phyloP scores from a whole-genome alignment of 2,113 vertebrate species.

The Gymnarchus niloticus region DNA sequence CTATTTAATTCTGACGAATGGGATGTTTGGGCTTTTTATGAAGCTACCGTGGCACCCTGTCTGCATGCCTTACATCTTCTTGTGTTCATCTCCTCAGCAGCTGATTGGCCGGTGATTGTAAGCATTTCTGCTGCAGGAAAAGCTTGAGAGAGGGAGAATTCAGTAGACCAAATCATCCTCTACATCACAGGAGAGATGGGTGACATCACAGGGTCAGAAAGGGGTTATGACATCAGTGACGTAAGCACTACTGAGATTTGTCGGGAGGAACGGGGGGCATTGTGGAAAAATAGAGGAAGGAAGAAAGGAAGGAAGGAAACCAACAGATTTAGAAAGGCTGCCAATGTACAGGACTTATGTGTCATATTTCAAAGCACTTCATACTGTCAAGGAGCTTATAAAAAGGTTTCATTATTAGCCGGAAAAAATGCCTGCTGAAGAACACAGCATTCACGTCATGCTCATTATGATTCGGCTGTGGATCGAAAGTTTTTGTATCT shows the following conservation, averaged over 20 bases:
- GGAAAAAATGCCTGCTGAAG: neutral
- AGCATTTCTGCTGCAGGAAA: neutral
- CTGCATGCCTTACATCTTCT: neutral
- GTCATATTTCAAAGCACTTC: neutral
- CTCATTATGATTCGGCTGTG: neutral
- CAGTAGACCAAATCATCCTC: neutral
- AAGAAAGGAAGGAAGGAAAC: too few relatives aligned
- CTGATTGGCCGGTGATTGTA: neutral
- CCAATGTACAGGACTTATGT: neutral
- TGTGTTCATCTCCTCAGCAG: neutral
- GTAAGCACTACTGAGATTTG: neutral
- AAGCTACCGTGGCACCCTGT: neutral
- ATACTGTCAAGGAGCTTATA: neutral
- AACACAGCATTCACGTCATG: neutral
- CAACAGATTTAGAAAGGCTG: neutral
- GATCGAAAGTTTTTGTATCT: neutral
- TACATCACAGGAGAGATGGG: neutral
- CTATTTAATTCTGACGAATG: too few relatives aligned
- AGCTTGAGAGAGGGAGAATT: neutral
- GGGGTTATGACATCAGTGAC: neutral
- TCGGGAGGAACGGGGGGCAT: too few relatives aligned
- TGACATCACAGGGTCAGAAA: too few relatives aligned
- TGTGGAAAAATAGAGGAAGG: neutral
- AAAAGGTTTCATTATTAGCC: neutral
- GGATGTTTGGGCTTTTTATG: too few relatives aligned